Conservation (phyloP, 2,888 invertebrate genomes). For the Cloeon dipterum region DNA sequence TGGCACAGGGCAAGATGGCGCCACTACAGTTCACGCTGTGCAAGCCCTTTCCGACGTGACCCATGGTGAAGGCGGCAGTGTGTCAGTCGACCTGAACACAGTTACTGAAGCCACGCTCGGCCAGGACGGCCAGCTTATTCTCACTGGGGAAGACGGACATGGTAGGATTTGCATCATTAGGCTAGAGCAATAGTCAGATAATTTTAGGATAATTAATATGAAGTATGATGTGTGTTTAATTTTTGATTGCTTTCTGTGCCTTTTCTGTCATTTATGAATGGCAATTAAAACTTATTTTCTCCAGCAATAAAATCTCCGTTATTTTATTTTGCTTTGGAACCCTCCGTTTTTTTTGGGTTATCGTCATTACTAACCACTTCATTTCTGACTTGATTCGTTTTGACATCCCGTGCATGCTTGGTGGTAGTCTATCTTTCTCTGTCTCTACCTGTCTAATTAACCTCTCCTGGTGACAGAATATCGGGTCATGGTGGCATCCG, state of each 20-base stretch:
- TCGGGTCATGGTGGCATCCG: not conserved
- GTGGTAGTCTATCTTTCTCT: too few relatives aligned
- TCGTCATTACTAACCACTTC: too few relatives aligned
- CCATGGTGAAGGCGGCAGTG: conserved; percentile 25
- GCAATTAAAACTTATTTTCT: not conserved
- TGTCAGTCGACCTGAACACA: conserved; percentile 69
- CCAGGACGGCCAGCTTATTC: conserved; percentile 83
- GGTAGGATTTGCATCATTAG: conserved; percentile 32
- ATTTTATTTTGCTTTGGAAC: too few relatives aligned
- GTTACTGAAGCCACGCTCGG: conserved; percentile 78
- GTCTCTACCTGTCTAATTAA: too few relatives aligned
- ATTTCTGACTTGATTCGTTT: too few relatives aligned
- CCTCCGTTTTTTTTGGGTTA: too few relatives aligned
- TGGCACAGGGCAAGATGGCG: conserved; percentile 18
- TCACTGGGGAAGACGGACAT: conserved; percentile 86
- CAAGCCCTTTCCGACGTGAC: conserved; percentile 50
- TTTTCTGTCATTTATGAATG: too few relatives aligned
- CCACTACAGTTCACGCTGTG: conserved; percentile 21
- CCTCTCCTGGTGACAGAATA: too few relatives aligned
- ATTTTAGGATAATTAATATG: not conserved
- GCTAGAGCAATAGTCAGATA: not conserved
- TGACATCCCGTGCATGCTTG: too few relatives aligned
- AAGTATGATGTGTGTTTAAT: not conserved
- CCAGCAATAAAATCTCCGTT: not conserved
- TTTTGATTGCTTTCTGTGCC: too few relatives aligned